Percentiles rank a stretch among this genome's conserved stretches.
Conservation (phyloP, 2,113 vertebrate species). For the Corydoras sp. region DNA sequence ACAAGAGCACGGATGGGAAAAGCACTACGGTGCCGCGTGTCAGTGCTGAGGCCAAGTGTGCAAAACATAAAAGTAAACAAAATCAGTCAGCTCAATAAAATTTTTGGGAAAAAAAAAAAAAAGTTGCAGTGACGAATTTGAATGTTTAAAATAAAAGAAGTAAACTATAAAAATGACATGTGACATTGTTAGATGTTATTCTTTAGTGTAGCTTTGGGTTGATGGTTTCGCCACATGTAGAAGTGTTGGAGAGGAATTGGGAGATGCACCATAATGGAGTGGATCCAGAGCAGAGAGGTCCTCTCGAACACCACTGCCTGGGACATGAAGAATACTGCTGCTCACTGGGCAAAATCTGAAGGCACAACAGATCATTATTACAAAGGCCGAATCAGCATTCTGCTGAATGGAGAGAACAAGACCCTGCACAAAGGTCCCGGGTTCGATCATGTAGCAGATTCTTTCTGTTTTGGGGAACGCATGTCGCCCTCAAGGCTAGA, state of each 20-base stretch:
- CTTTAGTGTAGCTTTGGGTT: conserved; percentile 22
- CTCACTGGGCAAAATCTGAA: conserved; percentile 17
- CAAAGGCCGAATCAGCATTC: too few relatives aligned
- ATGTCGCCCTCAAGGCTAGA: too few relatives aligned
- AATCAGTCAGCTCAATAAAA: conserved; percentile 3
- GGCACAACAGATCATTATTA: not conserved
- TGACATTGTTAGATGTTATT: not conserved
- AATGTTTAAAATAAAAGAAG: conserved; percentile 24
- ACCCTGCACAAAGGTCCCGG: too few relatives aligned
- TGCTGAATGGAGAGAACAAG: too few relatives aligned
- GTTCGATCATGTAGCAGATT: too few relatives aligned
- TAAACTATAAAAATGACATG: conserved; percentile 17
- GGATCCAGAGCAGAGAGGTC: conserved; percentile 10
- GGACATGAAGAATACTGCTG: conserved; percentile 28
- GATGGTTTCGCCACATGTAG: conserved; percentile 3
- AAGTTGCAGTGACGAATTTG: not conserved
- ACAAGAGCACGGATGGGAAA: not conserved
- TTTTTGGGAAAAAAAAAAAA: not conserved
- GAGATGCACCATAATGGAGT: conserved; percentile 25
- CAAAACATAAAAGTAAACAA: not conserved
- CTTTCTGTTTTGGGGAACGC: too few relatives aligned
- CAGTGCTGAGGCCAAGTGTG: conserved; percentile 7
- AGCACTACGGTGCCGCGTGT: not conserved
- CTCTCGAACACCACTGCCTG: conserved; percentile 21
- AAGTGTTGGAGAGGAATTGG: conserved; percentile 10